phyloP scores from a whole-genome alignment of 2,888 invertebrate genomes.

The Oligia strigilis region DNA sequence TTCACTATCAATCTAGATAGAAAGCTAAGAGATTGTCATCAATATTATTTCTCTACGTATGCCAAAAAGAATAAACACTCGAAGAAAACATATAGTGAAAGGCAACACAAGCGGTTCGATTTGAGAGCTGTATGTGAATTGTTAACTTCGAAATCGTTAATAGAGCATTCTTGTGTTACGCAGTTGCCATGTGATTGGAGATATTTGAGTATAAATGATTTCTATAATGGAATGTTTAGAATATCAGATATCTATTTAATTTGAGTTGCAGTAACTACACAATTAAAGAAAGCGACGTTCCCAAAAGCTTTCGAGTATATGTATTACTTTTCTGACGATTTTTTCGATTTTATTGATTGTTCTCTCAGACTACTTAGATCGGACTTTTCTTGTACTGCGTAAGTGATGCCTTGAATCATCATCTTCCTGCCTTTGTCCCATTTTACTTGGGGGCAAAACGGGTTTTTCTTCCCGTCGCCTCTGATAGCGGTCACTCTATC shows the following conservation, averaged over 20 bases:
- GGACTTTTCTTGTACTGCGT: neutral
- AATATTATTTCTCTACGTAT: conserved; percentile 14
- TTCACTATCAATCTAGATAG: conserved; percentile 8
- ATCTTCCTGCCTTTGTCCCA: neutral
- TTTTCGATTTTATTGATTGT: neutral
- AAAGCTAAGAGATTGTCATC: conserved; percentile 32
- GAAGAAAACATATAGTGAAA: conserved; percentile 54
- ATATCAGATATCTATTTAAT: neutral
- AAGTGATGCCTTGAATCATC: too few relatives aligned
- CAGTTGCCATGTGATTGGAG: neutral
- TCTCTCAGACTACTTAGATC: neutral
- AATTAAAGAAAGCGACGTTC: neutral
- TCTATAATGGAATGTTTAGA: neutral
- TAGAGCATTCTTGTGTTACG: conserved; percentile 28
- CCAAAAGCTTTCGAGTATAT: too few relatives aligned
- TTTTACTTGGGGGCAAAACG: neutral
- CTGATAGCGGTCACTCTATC: too few relatives aligned
- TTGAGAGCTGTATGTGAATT: conserved; percentile 36
- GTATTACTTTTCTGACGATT: neutral
- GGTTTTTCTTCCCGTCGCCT: neutral
- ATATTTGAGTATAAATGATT: conserved; percentile 10
- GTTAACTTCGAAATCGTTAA: conserved; percentile 35
- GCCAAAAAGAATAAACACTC: conserved; percentile 27
- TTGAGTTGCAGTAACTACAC: neutral
- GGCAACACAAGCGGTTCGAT: conserved; percentile 35